phyloP scores from a whole-genome alignment of 2,888 invertebrate genomes.

The Seira musarum region DNA sequence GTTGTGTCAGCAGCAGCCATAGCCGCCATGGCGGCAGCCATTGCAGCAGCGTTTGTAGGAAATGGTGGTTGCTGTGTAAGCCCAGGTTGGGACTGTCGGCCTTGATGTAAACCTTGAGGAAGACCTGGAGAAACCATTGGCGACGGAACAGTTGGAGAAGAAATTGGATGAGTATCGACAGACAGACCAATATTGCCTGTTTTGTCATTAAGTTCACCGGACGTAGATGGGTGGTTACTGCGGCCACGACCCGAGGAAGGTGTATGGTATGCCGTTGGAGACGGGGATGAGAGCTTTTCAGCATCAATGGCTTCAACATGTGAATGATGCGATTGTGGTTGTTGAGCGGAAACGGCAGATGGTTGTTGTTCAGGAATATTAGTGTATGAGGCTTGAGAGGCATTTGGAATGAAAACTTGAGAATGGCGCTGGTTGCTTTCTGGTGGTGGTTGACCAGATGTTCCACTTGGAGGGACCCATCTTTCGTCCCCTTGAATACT shows the following conservation, averaged over 20 bases:
- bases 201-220: neutral
- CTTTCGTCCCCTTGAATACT: constrained; percentile 74
- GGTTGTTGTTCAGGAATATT: constrained; percentile 19
- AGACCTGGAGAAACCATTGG: constrained; percentile 34
- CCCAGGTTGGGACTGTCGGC: neutral
- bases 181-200: constrained; percentile 13
- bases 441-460: neutral
- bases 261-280: neutral
- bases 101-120: neutral
- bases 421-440: neutral
- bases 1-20: constrained; percentile 21
- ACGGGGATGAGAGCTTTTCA: neutral
- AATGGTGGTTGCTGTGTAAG: neutral
- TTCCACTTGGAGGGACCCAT: constrained; percentile 76
- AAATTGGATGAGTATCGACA: constrained; percentile 18
- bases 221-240: neutral
- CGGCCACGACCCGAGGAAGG: neutral
- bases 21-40: constrained; percentile 22
- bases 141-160: constrained; percentile 9
- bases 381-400: neutral
- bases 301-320: neutral
- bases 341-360: neutral
- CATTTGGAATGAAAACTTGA: constrained; percentile 35
- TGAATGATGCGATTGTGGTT: neutral
- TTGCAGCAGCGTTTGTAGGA: constrained; percentile 13